These are phyloP conservation scores for Amaurobius ferox DNA, from an alignment of 2,888 invertebrate species.

Conservation along the genomic window DNA sequence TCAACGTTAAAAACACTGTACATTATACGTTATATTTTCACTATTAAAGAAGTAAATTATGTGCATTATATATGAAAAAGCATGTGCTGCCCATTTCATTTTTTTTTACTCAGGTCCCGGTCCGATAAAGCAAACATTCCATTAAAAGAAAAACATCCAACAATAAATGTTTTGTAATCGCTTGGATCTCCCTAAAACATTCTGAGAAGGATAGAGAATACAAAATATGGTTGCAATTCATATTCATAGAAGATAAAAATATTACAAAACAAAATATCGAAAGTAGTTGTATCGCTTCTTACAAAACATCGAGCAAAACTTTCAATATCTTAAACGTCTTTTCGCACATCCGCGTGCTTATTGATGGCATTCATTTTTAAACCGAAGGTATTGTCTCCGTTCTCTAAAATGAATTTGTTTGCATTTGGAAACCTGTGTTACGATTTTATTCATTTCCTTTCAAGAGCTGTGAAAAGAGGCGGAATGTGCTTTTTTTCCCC, in stretches of 20 bases:
- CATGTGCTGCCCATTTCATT: too few relatives aligned
- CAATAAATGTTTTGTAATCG: background rate
- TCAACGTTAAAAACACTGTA: too few relatives aligned
- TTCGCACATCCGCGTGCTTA: conserved; percentile 12
- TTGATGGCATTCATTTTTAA: conserved; percentile 50
- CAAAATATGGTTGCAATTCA: conserved; percentile 23
- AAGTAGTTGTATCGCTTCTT: conserved; percentile 35
- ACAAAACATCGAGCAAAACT: conserved; percentile 21
- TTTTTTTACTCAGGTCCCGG: too few relatives aligned
- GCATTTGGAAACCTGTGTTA: conserved; percentile 4
- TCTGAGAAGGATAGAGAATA: background rate
- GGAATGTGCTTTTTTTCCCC: background rate
- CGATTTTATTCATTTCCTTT: conserved; percentile 53
- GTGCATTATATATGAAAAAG: too few relatives aligned
- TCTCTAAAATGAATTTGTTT: conserved; percentile 48
- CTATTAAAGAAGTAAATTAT: too few relatives aligned
- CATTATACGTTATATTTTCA: too few relatives aligned
- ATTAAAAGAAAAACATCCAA: background rate
- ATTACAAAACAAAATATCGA: conserved; percentile 16
- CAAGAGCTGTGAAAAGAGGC: background rate
- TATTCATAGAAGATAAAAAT: conserved; percentile 9
- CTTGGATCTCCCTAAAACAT: background rate
- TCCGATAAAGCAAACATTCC: background rate
- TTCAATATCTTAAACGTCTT: conserved; percentile 21
- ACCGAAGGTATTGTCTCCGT: conserved; percentile 36